Percentiles rank a stretch among this genome's conserved stretches.
phyloP scores from a whole-genome alignment of 2,113 vertebrate species.

The Phycodurus eques region DNA sequence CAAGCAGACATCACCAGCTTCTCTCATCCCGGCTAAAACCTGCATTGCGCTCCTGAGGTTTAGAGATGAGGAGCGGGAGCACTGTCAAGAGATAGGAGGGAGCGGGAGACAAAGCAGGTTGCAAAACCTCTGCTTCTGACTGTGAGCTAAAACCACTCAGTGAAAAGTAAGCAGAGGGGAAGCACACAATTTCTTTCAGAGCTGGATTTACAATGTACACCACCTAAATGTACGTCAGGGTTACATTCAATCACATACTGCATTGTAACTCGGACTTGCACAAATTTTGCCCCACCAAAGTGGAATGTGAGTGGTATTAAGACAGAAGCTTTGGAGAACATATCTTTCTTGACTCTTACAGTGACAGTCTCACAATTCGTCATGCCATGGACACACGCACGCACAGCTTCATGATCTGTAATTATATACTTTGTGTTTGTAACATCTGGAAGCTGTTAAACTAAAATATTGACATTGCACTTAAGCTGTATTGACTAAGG shows the following conservation, averaged over 20 bases:
- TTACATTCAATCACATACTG: background rate
- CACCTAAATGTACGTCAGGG: conserved; percentile 29
- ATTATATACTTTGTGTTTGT: conserved; percentile 3
- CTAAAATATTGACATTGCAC: conserved; percentile 13
- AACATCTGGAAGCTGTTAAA: conserved; percentile 20
- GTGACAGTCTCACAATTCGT: background rate
- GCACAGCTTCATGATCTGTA: conserved; percentile 9
- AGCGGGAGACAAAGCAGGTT: conserved; percentile 12
- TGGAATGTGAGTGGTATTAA: conserved; percentile 25
- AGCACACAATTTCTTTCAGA: conserved; percentile 5
- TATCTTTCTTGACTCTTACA: conserved; percentile 6
- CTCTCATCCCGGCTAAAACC: conserved; percentile 55
- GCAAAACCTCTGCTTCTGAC: conserved; percentile 23
- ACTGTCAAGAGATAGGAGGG: conserved; percentile 47
- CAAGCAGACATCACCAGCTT: conserved; percentile 40
- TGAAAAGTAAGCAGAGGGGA: conserved; percentile 25
- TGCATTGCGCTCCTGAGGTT: conserved; percentile 45
- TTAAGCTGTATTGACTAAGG: conserved; percentile 8
- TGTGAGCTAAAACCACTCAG: conserved; percentile 16
- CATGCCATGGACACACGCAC: conserved; percentile 12
- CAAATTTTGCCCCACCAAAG: conserved; percentile 18
- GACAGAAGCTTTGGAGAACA: conserved; percentile 2
- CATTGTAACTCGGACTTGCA: conserved; percentile 6
- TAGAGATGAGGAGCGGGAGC: conserved; percentile 46
- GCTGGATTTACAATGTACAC: conserved; percentile 24